Percentiles rank a stretch among this genome's conserved stretches.
These are phyloP conservation scores for Cetoscarus ocellatus DNA, from an alignment of 2,797 vertebrate species.

Conservation along the genomic window DNA sequence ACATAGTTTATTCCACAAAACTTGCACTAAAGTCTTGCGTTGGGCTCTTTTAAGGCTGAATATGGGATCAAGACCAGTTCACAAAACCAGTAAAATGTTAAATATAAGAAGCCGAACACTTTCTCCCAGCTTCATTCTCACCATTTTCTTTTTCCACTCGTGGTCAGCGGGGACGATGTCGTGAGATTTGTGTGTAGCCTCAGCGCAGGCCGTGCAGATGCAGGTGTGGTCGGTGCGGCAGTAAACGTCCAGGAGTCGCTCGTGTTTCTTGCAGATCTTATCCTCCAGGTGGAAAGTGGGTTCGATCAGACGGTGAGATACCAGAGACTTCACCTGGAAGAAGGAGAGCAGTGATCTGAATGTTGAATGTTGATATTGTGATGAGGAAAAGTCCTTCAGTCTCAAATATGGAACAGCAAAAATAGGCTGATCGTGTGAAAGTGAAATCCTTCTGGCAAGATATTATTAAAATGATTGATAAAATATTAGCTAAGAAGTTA, in stretches of 20 bases:
- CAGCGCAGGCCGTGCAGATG: slow-evolving; percentile 79
- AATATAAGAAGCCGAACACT: no score
- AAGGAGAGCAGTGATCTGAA: not conserved
- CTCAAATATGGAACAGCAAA: no score
- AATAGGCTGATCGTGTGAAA: no score
- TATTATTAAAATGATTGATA: no score
- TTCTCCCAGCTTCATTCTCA: slow-evolving; percentile 46
- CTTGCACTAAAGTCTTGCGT: no score
- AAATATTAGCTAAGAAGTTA: no score
- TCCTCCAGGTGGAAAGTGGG: slow-evolving; percentile 83
- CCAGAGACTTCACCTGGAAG: slow-evolving; percentile 71
- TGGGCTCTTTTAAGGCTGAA: no score
- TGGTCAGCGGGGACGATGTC: slow-evolving; percentile 78
- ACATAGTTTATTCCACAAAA: no score
- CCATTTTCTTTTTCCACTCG: slow-evolving; percentile 86
- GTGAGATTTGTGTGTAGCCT: slow-evolving; percentile 79
- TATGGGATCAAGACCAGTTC: no score
- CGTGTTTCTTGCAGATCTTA: slow-evolving; percentile 85
- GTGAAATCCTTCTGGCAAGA: no score
- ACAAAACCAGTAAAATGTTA: not conserved
- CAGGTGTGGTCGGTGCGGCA: slow-evolving; percentile 83
- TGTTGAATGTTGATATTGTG: no score
- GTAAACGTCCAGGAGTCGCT: slow-evolving; percentile 83
- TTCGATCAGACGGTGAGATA: slow-evolving; percentile 79
- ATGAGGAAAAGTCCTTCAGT: not conserved